These are phyloP conservation scores for Phylloscopus trochiloides DNA, from an alignment of 2,113 vertebrate species.

Conservation along the genomic window DNA sequence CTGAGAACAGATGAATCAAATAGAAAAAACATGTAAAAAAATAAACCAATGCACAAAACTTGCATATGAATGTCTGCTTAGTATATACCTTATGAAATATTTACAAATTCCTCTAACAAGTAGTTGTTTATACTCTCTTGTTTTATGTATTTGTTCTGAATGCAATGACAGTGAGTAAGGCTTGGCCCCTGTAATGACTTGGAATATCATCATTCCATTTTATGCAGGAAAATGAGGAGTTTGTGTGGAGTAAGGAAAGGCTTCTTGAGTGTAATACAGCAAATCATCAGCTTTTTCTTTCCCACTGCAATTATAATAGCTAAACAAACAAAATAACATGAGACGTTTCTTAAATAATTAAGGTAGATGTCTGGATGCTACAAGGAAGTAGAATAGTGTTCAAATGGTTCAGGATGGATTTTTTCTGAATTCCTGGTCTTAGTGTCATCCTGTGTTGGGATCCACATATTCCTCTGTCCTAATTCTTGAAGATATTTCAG, in stretches of 20 bases:
- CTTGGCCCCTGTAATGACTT: not conserved
- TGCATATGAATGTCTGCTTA: not conserved
- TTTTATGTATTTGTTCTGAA: not conserved
- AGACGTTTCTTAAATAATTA: not conserved
- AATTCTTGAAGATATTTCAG: not conserved
- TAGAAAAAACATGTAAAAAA: not conserved
- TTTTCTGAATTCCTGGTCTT: not conserved
- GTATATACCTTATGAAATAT: not conserved
- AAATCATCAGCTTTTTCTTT: not conserved
- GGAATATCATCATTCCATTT: fast-evolving
- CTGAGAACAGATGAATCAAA: not conserved
- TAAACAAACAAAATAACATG: not conserved
- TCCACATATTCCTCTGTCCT: not conserved
- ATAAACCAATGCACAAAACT: not conserved
- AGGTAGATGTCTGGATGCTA: not conserved
- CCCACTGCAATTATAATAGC: not conserved
- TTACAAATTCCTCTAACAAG: not conserved
- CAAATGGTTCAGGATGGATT: not conserved
- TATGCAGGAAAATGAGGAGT: not conserved
- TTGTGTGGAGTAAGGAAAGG: not conserved
- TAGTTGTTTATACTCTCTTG: not conserved
- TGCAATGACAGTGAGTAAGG: not conserved
- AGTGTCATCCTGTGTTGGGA: not conserved
- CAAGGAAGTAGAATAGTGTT: not conserved
- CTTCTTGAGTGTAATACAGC: not conserved